Evolutionary conservation across 2,888 invertebrate genomes (phyloP), one percentile per base, ranked within the genome.

Genomic region (Venustoraphidia nigricollis): DNA sequence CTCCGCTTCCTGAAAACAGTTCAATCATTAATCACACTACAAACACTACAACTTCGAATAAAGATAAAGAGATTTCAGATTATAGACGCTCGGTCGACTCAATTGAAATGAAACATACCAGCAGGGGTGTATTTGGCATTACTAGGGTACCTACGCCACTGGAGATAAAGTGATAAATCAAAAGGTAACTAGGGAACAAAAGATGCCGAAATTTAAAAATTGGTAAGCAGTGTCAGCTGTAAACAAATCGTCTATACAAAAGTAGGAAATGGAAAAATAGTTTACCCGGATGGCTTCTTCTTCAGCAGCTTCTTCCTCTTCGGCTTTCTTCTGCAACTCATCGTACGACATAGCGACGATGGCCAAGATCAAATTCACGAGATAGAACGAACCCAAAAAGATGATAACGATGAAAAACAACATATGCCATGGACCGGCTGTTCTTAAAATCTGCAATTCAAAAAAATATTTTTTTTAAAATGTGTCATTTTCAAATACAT

Each of bases 261-360:
- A 53, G 13, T 48, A 17, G 41, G 50, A 50, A 17, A 46, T 41
- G 39, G 11, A 9, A 5, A 41, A 41, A 41, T 37, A 40, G 56
- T 69, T 71, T 71, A 89, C 89, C 75, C 85, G 80, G 60, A 91
- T 81, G 50, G 91, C 91, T 71, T 92, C 91, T 66, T 93, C 93
- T 69, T 95, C 94, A 41, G 91, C 93, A 53, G 88, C 88, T 68
- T 92, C 93, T 65, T 94, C 93, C 68, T 93, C 92, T 69, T 91
- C 91, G 48, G 93, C 95, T 72, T 93, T 93, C 78, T 93, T 94
- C 73, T 95, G 94, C 69, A 95, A 78, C 72, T 97, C 96, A 69
- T 96, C 95, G 72, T 97, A 97, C 47, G 94, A 94, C 95, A 96
- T 96, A 62, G 96, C 95, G 71, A 96, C 96, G 71, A 97, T 96